A percentile compares a stretch with the other conserved stretches of the same genome.
phyloP scores from a whole-genome alignment of 2,888 invertebrate species.

The Drosophila paranaensis region DNA sequence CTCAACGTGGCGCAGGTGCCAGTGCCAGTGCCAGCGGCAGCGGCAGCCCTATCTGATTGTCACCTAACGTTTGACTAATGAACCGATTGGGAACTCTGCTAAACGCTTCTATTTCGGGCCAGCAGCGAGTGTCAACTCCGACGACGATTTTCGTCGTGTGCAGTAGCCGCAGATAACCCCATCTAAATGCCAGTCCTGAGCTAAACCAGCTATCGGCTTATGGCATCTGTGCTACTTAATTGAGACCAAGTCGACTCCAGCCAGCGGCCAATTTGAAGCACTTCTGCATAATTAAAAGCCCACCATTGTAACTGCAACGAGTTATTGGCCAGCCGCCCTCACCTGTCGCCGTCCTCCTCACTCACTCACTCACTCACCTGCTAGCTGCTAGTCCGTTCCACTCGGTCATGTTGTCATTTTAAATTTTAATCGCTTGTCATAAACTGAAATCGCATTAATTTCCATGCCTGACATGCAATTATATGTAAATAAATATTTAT shows the following conservation, averaged over 20 bases:
- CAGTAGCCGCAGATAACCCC: conserved; percentile 56
- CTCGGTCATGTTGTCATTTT: conserved; percentile 42
- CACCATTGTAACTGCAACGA: conserved; percentile 32
- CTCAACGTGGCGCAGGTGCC: conserved; percentile 37
- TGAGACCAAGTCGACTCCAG: conserved; percentile 36
- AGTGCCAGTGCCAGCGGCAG: no score
- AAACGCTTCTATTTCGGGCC: conserved; percentile 16
- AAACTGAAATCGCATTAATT: conserved; percentile 79
- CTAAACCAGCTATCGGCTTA: conserved; percentile 61
- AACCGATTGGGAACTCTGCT: conserved; percentile 46
- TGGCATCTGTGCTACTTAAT: conserved; percentile 74
- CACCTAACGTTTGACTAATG: conserved; percentile 78
- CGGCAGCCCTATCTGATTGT: conserved; percentile 70
- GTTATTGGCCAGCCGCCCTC: conserved; percentile 21
- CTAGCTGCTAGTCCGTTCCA: conserved; percentile 4
- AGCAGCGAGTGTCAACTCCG: conserved; percentile 22
- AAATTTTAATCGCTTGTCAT: conserved; percentile 76
- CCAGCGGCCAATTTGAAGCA: conserved; percentile 24
- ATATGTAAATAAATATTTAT: conserved; percentile 76
- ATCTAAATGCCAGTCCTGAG: conserved; percentile 64
- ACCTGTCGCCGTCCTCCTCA: no score
- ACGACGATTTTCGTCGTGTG: conserved; percentile 41
- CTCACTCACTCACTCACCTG: not conserved
- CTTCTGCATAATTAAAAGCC: conserved; percentile 59
- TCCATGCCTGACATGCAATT: conserved; percentile 67